phyloP scores from a whole-genome alignment of 2,113 vertebrate genomes.

The Phyllostomus hastatus region DNA sequence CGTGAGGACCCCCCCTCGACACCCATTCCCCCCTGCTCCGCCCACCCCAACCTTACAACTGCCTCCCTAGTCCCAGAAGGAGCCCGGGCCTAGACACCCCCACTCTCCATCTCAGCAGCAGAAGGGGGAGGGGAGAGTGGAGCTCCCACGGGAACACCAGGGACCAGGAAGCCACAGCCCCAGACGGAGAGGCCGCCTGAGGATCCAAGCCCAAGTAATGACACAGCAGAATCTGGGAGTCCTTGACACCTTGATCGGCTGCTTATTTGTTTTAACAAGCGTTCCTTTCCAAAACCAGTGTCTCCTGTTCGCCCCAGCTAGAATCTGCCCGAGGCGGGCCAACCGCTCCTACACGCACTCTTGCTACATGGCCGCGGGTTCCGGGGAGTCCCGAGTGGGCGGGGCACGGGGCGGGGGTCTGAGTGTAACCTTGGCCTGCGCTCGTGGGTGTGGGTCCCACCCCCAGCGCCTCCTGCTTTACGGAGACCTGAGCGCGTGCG shows the following conservation, averaged over 20 bases:
- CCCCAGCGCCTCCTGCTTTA: neutral
- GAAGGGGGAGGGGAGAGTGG: neutral
- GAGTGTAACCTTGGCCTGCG: neutral
- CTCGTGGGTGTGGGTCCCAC: neutral
- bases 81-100: neutral
- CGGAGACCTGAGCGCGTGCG: neutral
- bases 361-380: fast-evolving
- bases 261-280: slow-evolving; percentile 31
- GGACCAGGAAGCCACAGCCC: neutral
- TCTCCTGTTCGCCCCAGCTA: neutral
- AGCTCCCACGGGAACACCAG: neutral
- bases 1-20: neutral
- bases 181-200: neutral
- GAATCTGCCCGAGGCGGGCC: neutral
- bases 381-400: too few species aligned
- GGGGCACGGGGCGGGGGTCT: too few species aligned
- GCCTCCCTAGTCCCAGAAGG: neutral
- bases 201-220: slow-evolving; percentile 3
- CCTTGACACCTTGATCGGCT: neutral
- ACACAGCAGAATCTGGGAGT: neutral
- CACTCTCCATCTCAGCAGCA: neutral
- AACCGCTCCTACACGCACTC: neutral
- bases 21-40: neutral
- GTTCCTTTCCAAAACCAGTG: slow-evolving; percentile 12
- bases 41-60: too few species aligned